These are phyloP conservation scores for Hirtodrosophila alboralis DNA, from an alignment of 2,888 invertebrate genomes.

Conservation along the genomic window DNA sequence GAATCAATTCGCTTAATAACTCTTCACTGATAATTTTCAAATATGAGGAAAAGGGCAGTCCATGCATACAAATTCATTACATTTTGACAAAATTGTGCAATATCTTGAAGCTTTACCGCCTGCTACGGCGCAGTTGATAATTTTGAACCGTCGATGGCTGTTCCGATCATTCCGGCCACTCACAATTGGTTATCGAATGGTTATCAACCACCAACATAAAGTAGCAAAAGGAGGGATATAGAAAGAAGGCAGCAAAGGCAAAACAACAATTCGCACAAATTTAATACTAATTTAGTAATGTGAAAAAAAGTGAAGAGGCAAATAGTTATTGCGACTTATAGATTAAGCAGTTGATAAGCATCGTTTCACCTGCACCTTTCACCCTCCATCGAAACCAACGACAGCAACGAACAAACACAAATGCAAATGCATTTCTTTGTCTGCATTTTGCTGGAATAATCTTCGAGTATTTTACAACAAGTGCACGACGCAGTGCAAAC, in stretches of 20 bases:
- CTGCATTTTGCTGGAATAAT: constrained; percentile 55
- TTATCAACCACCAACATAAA: constrained; percentile 26
- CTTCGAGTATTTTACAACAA: constrained; percentile 26
- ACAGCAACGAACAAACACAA: constrained; percentile 6
- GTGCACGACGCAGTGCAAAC: constrained; percentile 42
- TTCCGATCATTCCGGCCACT: constrained; percentile 16
- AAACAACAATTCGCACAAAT: constrained; percentile 53
- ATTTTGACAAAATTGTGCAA: neutral
- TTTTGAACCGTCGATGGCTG: neutral
- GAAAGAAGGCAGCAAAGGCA: constrained; percentile 32
- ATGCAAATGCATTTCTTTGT: constrained; percentile 61
- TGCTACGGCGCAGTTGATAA: neutral
- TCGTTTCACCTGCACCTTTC: constrained; percentile 6
- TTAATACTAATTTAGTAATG: constrained; percentile 42
- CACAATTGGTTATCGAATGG: constrained; percentile 27
- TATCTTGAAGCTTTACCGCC: neutral
- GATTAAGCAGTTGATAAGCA: constrained; percentile 46
- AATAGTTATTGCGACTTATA: constrained; percentile 57
- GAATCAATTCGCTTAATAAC: constrained; percentile 13
- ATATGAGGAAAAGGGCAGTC: neutral
- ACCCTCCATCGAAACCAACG: no score
- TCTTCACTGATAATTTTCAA: neutral
- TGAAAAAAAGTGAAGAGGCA: constrained; percentile 26
- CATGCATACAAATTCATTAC: neutral
- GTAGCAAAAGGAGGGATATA: constrained; percentile 35